Evolutionary conservation across 2,797 vertebrate genomes (phyloP), one percentile per base, ranked within the genome.

Genomic region (Molossus molossus): DNA sequence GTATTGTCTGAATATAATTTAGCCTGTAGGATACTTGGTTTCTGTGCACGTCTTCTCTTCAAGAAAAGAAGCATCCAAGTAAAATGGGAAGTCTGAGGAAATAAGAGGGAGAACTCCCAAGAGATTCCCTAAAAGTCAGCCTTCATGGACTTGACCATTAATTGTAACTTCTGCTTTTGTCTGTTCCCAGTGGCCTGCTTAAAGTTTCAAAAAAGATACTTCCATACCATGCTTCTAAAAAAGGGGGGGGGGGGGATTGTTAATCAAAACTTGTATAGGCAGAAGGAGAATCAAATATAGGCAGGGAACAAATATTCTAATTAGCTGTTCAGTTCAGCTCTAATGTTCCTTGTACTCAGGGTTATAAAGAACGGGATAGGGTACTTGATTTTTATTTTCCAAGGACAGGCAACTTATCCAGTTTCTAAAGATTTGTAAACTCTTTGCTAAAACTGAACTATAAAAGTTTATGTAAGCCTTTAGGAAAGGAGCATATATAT

Each of bases 381-480:
- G 11, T 14, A 45, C 40, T 87, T 76, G n/a, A 58, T 87, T 94
- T 76, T 91, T 40, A 64, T 88, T 90, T 83, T 57, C 13, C 45
- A 72, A 90, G 57, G 60, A 57, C 5, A 80, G 53, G 23, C 92
- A 94, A 55, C 6, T 11, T 53, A 62, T 1, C 20, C 83, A 3
- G 6, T 91, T 95, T 94, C 67, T 85, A 84, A 80, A 21, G 92
- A 82, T n/a, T 80, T 91, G 57, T 33, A 65, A 48, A 69, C 13
- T 69, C 9, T 91, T 67, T 91, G 5, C 69, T 88, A 81, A 88
- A 94, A 79, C 55, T 7, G 17, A 85, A 40, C 83, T 89, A 84
- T 53, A 14, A 45, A 83, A 81, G 27, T 80, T 65, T 75, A 67
- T 93, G 15, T 57, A 84, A 58, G 14, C 91, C 91, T 95, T 83